Percentiles rank a stretch among this genome's conserved stretches.
Conservation (phyloP, 2,113 vertebrate genomes). For the Malurus elegans region DNA sequence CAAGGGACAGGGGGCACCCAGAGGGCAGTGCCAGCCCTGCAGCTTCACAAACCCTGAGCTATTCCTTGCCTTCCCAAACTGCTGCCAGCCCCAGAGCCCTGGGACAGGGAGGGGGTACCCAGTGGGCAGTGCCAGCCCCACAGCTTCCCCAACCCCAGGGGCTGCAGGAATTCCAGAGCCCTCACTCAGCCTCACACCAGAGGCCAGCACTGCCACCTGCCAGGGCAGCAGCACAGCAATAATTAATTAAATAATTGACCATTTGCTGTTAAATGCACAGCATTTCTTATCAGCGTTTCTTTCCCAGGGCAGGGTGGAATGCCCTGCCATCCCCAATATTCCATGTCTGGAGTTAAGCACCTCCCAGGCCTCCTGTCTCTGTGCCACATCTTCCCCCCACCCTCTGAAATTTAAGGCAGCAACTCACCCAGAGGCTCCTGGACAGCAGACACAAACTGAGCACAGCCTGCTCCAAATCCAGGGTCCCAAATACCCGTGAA, state of each 20-base stretch:
- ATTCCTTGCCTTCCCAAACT: neutral
- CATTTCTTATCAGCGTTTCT: neutral
- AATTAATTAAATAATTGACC: neutral
- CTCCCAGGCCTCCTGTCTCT: neutral
- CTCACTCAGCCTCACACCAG: too few relatives aligned
- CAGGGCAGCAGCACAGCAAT: neutral
- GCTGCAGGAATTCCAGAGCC: neutral
- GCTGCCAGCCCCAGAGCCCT: too few relatives aligned
- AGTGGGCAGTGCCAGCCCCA: too few relatives aligned
- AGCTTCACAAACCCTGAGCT: too few relatives aligned
- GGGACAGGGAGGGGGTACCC: too few relatives aligned
- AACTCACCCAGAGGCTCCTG: neutral
- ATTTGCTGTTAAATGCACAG: fast-evolving
- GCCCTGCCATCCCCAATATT: neutral
- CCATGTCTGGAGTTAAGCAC: neutral
- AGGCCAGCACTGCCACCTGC: neutral
- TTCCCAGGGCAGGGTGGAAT: neutral
- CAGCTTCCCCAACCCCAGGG: too few relatives aligned
- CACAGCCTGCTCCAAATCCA: neutral
- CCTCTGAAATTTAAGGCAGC: neutral
- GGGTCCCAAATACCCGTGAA: neutral
- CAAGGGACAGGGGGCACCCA: too few relatives aligned
- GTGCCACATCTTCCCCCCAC: neutral
- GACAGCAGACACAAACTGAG: neutral
- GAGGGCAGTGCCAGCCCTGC: too few relatives aligned